Base-by-base conservation (phyloP, 1,140 invertebrate species). In the Protaetia brevitarsis region DNA sequence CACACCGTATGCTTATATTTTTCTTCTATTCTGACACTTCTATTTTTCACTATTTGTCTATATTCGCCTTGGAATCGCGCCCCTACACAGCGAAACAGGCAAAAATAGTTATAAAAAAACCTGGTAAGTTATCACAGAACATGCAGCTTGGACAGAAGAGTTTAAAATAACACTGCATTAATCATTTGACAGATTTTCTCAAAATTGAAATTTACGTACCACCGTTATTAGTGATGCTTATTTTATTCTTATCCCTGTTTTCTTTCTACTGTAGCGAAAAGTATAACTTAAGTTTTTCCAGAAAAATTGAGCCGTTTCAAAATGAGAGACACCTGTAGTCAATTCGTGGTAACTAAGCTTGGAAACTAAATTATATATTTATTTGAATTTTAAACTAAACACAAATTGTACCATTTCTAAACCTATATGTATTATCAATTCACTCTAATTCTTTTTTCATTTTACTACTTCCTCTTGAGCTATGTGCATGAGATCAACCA, bases 31-130 rank as follows among this genome's bases (percentile, higher is more conserved):
- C 76, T 79, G 76, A 79, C 77, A 78, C 76, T 79, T 79, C 76
- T 79, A 78, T 79, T 78, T 79, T 78, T 79, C 77, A 79, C 76
- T 77, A 77, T 76, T 78, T 76, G 71, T 76, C 76, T 79, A 79
- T 78, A 77, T 77, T 78, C 76, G 75, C 75, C 74, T 78, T 77
- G 77, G 77, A 76, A 76, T 78, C 76, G 76, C 76, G 74, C 72
- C 74, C 76, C 67, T 62, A 74, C 74, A 79, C 77, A 79, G 77
- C 76, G 77, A 79, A 78, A 78, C 76, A 78, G 76, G 73, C 77
- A 76, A 78, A 77, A 78, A 78, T 79, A 71, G 76, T 79, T 72
- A 73, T 73, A 70, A 79, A 79, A 78, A 75, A 77, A 76, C 76
- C 77, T 77, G 78, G 78, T 79, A 79, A 79, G 78, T 77, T 77